A percentile compares a stretch with the other conserved stretches of the same genome.
Conservation (phyloP, 1,140 invertebrate genomes). For the Ceratina japonica region DNA sequence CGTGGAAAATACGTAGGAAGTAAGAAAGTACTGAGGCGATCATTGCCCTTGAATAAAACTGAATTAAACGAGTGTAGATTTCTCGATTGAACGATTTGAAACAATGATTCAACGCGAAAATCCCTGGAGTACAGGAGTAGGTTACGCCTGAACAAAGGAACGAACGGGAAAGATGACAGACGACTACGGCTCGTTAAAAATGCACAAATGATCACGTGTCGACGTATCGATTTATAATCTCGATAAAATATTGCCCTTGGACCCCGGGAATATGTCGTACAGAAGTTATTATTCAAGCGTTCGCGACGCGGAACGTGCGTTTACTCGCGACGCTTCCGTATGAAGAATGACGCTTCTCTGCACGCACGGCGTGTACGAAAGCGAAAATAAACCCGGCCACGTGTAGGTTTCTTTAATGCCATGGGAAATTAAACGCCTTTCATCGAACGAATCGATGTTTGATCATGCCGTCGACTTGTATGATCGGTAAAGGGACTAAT, state of each 20-base stretch:
- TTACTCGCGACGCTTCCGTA: neutral
- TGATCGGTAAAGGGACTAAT: too few species aligned
- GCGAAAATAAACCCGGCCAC: neutral
- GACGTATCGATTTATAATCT: slow-evolving; percentile 56
- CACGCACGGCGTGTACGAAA: neutral
- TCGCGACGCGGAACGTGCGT: slow-evolving; percentile 30
- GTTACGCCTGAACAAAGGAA: too few species aligned
- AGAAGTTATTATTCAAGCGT: slow-evolving; percentile 44
- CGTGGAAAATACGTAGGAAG: too few species aligned
- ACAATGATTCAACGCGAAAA: too few species aligned
- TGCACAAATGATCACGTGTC: slow-evolving; percentile 46
- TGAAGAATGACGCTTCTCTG: slow-evolving; percentile 12
- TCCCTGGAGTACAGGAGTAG: too few species aligned
- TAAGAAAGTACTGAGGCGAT: too few species aligned
- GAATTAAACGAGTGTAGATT: too few species aligned
- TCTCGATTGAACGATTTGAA: too few species aligned
- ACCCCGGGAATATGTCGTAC: slow-evolving; percentile 27
- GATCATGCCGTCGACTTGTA: too few species aligned
- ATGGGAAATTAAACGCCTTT: too few species aligned
- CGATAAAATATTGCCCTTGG: slow-evolving; percentile 45
- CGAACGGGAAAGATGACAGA: slow-evolving; percentile 48
- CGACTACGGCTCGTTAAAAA: slow-evolving; percentile 51
- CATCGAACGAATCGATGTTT: too few species aligned
- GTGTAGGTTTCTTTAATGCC: neutral
- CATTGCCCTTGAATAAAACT: too few species aligned